Conservation (phyloP, 2,797 vertebrate genomes). For the Hippoglossus hippoglossus region DNA sequence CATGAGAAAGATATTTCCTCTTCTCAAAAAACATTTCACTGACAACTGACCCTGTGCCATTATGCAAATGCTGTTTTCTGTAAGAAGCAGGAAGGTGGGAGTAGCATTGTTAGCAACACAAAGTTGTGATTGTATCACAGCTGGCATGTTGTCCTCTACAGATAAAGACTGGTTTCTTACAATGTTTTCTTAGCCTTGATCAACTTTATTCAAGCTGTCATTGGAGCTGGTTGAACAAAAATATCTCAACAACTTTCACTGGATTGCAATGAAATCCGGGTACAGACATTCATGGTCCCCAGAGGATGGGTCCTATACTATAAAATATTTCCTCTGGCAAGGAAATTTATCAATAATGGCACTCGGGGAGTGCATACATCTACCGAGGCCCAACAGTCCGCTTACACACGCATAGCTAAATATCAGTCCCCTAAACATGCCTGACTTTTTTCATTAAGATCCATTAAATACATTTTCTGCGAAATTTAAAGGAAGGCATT, state of each 20-base stretch:
- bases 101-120: neutral
- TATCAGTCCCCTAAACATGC: too few species aligned
- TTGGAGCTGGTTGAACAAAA: too few species aligned
- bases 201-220: neutral
- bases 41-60: neutral
- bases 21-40: neutral
- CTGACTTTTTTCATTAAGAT: too few species aligned
- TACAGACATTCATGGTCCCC: neutral
- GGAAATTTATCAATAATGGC: too few species aligned
- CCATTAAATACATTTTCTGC: too few species aligned
- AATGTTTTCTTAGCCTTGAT: neutral
- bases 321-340: too few species aligned
- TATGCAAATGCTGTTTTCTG: slow-evolving; percentile 1
- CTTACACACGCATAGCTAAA: too few species aligned
- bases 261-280: too few species aligned
- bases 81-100: neutral
- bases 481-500: too few species aligned
- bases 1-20: neutral
- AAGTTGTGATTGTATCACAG: neutral
- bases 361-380: too few species aligned
- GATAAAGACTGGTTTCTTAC: neutral
- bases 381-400: too few species aligned
- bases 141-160: neutral
- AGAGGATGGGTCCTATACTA: neutral
- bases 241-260: too few species aligned